Base-by-base conservation (phyloP, 2,797 vertebrate species). In the Gila robusta region DNA sequence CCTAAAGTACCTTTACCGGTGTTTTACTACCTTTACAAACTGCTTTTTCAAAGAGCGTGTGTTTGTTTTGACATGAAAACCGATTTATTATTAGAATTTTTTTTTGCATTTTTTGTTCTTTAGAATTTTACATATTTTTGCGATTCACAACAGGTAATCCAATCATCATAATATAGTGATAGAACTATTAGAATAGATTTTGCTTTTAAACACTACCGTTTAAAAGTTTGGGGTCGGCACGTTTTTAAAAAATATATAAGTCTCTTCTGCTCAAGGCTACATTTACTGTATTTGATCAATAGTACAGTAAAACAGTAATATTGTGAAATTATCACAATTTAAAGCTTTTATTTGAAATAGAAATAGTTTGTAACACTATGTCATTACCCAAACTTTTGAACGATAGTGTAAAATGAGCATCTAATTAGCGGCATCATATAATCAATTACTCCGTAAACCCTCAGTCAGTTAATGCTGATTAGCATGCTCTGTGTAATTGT, bases 401-500 rank as follows among this genome's bases (percentile, higher is more conserved):
- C 11, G 44, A 47, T 47, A 47, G 11, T 14, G 23, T n/a, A 41
- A 67, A 67, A 49, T 3, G 6, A 80, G 73, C 47, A 19, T 78
- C 21, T 78, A 62, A 62, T 78, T 78, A 8, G 12, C 1, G 6
- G 6, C 52, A 2, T 79, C 17, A 6, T 28, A 10, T 7, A 32
- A 79, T 79, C 44, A 49, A 6, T 39, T 37, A 10, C 28, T 54
- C 28, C 10, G 54, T 39, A 70, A 54, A 81, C n/a, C 32, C 47
- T 47, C 44, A 54, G 66, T 47, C 44, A 54, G 66, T 39, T 54
- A 70, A 49, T 39, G 47, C 80, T 56, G 47, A 56, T 54, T 81
- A 39, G 28, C 4, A 28, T 26, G 19, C 79, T 81, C 32, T 2
- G 1, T 69, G 32, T 69, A 77, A 69, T 41, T 78, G 39, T 32